phyloP scores from a whole-genome alignment of 2,797 vertebrate genomes.

The Sebastolobus altivelis region DNA sequence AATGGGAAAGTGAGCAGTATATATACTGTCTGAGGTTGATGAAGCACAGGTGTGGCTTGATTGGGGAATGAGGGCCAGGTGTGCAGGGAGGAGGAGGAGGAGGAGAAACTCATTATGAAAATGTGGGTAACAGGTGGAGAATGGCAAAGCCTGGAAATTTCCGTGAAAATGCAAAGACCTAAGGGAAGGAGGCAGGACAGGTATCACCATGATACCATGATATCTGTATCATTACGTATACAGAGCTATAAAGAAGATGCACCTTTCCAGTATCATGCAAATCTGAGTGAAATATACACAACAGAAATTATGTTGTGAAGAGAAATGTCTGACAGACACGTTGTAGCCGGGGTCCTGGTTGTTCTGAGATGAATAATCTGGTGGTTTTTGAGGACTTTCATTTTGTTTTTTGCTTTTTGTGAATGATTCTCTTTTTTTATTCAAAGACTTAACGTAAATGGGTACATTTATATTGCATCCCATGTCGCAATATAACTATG shows the following conservation, averaged over 20 bases:
- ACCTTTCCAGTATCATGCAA: neutral
- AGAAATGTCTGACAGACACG: neutral
- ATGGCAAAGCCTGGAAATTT: neutral
- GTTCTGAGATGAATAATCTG: neutral
- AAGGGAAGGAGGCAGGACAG: neutral
- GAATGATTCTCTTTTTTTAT: neutral
- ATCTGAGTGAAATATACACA: neutral
- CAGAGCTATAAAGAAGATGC: neutral
- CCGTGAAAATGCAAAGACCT: neutral
- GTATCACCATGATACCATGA: neutral
- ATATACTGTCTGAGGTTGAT: neutral
- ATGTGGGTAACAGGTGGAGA: neutral
- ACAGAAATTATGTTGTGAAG: neutral
- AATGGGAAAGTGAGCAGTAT: neutral
- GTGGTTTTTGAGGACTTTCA: neutral
- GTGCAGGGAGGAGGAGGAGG: neutral
- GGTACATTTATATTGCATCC: neutral
- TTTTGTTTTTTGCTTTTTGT: neutral
- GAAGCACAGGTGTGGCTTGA: neutral
- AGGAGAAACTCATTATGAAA: neutral
- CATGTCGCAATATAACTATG: neutral
- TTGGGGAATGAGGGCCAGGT: neutral
- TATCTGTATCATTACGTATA: neutral
- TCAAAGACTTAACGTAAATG: neutral
- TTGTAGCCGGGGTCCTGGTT: neutral